Percentiles rank a stretch among this genome's conserved stretches.
Evolutionary conservation across 1,140 invertebrate species (phyloP).

Genomic region (Leptoteleia sp.): DNA sequence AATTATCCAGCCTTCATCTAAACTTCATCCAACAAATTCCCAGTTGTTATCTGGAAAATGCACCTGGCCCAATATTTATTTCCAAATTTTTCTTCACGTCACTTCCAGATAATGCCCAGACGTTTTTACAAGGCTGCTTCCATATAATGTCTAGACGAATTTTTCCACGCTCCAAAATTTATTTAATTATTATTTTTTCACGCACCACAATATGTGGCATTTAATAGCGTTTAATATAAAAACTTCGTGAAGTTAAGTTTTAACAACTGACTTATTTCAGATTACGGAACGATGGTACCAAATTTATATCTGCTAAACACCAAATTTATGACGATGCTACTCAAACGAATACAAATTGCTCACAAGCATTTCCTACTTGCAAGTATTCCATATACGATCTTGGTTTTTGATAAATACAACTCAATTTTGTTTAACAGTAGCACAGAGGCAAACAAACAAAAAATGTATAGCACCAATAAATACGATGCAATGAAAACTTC

Average conservation of each 20-base stretch:
- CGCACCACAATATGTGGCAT: constrained; percentile 33
- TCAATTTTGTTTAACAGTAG: too few species aligned
- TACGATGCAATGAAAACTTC: constrained; percentile 8
- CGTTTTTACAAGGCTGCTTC: too few species aligned
- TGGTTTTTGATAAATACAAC: constrained; percentile 53
- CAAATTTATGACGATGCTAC: constrained; percentile 86
- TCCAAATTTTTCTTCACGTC: too few species aligned
- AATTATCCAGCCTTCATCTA: too few species aligned
- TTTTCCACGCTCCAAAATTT: constrained; percentile 14
- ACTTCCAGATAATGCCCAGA: too few species aligned
- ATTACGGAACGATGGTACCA: constrained; percentile 72
- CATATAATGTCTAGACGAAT: too few species aligned
- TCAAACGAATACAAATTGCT: constrained; percentile 80
- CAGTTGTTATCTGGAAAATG: too few species aligned
- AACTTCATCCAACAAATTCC: too few species aligned
- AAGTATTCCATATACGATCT: constrained; percentile 77
- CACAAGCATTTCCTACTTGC: constrained; percentile 79
- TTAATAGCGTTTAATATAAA: constrained; percentile 58
- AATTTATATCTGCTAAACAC: constrained; percentile 84
- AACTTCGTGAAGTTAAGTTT: constrained; percentile 54
- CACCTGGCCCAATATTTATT: constrained; percentile 17
- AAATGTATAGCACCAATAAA: constrained; percentile 17
- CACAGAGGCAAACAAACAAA: too few species aligned
- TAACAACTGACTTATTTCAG: constrained; percentile 69
- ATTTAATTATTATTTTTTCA: constrained; percentile 58